Base-by-base conservation (phyloP, 2,797 vertebrate genomes). In the Cephalopachus bancanus region DNA sequence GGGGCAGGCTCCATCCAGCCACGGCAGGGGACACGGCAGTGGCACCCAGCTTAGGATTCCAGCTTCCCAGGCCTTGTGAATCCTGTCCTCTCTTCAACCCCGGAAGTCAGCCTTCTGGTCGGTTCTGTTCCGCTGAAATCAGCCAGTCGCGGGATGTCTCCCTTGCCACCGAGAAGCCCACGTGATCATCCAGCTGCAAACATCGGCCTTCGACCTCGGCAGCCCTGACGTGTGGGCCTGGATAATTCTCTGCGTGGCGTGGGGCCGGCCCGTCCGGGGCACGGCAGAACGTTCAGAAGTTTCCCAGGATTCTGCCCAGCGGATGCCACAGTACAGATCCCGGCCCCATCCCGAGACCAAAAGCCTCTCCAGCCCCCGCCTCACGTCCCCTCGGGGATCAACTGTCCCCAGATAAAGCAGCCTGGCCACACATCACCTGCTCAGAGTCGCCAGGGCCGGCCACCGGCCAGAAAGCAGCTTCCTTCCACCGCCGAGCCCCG, bases 341-440 rank as follows among this genome's bases (percentile, higher is more conserved):
- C 11, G 16, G 12, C 57, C 16, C 10, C 17, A 76, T n/a, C 0
- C 0, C 8, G 12, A 79, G 0, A 64, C 11, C 4, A 7, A 26
- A 76, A 78, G 2, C 2, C 0, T 26, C 28, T 37, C 9, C 15
- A 5, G 55, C 28, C 44, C 2, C 7, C 1, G 9, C 75, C 30
- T 37, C 33, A 37, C 0, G n/a, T 19, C n/a, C 10, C 64, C 26
- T 0, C 0, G 9, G 37, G 30, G 10, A 3, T 7, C 19, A 69
- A 20, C 0, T 1, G 0, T 7, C 2, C 26, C 75, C 37, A 65
- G 28, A 65, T 0, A 30, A 78, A 12, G 14, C 30, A 37, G 75
- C 10, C 0, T 2, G 0, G 65, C 20, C 12, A 0, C n/a, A 10
- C 6, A 0, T 17, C 6, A 0, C 33, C 74, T 53, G 71, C 60